Percentiles rank a stretch among this genome's conserved stretches.
These are phyloP conservation scores for Perognathus longimembris DNA, from an alignment of 2,113 vertebrate species.

Conservation along the genomic window DNA sequence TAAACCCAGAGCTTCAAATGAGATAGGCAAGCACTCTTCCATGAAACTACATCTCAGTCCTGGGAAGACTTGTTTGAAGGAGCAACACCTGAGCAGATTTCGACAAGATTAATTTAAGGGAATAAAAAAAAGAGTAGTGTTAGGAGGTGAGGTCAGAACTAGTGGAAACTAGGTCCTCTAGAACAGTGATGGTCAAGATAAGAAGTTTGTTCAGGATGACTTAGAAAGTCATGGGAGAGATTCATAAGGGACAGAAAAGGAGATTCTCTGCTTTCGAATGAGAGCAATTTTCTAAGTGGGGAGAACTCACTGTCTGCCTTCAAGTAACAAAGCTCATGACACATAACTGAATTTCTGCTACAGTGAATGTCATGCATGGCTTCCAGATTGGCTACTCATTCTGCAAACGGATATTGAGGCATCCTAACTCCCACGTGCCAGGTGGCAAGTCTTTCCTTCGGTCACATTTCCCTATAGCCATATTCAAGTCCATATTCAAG, in stretches of 20 bases:
- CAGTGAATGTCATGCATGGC: background rate
- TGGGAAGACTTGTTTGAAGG: background rate
- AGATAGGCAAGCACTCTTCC: background rate
- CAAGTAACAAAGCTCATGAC: background rate
- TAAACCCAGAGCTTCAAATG: background rate
- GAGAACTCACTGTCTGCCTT: too few relatives aligned
- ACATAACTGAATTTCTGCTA: background rate
- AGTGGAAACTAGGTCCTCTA: background rate
- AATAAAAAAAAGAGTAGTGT: background rate
- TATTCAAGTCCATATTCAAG: background rate
- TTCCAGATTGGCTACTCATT: background rate
- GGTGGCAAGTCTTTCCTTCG: background rate
- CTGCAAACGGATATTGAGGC: background rate
- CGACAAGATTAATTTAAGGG: background rate
- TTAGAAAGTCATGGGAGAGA: background rate
- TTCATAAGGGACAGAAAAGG: too few relatives aligned
- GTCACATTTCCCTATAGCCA: background rate
- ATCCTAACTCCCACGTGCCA: background rate
- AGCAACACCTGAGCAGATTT: background rate
- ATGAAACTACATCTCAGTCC: background rate
- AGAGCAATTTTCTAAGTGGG: too few relatives aligned
- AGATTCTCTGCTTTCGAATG: background rate
- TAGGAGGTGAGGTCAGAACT: background rate
- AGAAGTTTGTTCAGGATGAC: slow-evolving; percentile 18
- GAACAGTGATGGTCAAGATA: background rate